Conservation (phyloP, 2,888 invertebrate genomes). For the Choristoneura rosaceana region DNA sequence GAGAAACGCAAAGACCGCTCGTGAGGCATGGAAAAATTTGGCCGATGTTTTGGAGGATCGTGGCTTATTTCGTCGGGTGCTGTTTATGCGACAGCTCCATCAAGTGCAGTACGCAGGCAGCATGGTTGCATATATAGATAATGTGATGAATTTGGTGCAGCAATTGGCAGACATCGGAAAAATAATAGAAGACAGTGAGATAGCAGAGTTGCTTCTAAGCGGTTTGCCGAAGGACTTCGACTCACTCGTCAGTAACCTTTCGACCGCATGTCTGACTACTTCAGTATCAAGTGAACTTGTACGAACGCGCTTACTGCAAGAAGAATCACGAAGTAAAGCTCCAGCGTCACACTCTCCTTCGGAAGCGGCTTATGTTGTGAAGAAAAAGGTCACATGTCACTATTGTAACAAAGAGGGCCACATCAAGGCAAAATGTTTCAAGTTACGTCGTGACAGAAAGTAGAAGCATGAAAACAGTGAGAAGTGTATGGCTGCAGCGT, state of each 20-base stretch:
- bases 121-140: background rate
- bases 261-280: background rate
- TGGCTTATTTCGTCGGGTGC: background rate
- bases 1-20: background rate
- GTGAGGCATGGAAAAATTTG: background rate
- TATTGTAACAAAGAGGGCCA: background rate
- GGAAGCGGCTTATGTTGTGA: too few relatives aligned
- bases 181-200: background rate
- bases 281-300: background rate
- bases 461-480: background rate
- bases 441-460: background rate
- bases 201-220: background rate
- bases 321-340: background rate
- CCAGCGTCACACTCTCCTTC: too few relatives aligned
- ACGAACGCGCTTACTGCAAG: background rate
- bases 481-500: background rate
- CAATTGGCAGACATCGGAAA: background rate
- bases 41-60: background rate
- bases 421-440: background rate
- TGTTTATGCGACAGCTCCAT: background rate
- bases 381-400: background rate
- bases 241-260: background rate
- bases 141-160: background rate
- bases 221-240: background rate
- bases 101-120: background rate